Base-by-base conservation (phyloP, 2,888 invertebrate genomes). In the Nysson spinosus region DNA sequence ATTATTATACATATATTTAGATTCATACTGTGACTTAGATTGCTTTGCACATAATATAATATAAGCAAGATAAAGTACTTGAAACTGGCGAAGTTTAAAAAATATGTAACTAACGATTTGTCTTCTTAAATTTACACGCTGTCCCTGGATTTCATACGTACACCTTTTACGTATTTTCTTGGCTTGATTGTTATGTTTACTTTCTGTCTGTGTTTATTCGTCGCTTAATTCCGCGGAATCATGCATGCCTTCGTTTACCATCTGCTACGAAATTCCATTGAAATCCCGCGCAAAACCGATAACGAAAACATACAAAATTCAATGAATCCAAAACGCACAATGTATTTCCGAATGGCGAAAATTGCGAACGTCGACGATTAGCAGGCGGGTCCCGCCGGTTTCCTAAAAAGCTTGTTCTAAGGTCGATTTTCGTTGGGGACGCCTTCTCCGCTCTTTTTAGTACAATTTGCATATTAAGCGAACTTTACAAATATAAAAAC, bases 341-440 rank as follows among this genome's bases (percentile, higher is more conserved):
- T n/a, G n/a, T n/a, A n/a, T 34, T 9, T 43, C 44, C 32, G 47
- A 67, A 58, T 16, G 37, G 42, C 30, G n/a, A n/a, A n/a, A 47
- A 20, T 3, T 1, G 9, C 14, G n/a, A 46, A 28, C n/a, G n/a
- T 1, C 16, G 11, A 19, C 24, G 40, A 52, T n/a, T n/a, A n/a
- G n/a, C n/a, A 96, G 95, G 95, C 95, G 90, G 95, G 95, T 89
- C 95, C 96, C 88, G 95, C 95, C 89, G 95, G 95, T 90, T 96
- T 96, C 92, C 92, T 96, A 89, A 96, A 96, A 92, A 95, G 95
- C 93, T 95, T 96, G 91, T 96, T 96, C 93, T 96, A 95, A 94
- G 81, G 79, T 81, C 80, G 77, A 82, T 79, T 81, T 81, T 80
- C 75, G 75, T 83, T 80, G 79, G 80, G 77, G 76, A 83, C 75